Evolutionary conservation across 2,888 invertebrate genomes (phyloP), one percentile per base, ranked within the genome.

Genomic region (Cenopis cana): DNA sequence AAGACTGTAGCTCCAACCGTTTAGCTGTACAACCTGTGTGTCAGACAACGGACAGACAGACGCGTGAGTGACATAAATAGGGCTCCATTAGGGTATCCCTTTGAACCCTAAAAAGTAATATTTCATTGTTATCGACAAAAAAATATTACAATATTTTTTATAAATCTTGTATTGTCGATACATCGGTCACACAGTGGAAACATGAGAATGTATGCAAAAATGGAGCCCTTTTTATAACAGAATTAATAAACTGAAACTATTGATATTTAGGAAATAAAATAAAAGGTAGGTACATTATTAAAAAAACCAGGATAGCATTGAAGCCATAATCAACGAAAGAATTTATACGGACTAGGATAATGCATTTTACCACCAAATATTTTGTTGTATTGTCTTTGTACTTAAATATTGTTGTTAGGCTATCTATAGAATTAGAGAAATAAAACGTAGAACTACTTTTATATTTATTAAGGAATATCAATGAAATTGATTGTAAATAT

Each of bases 321-420:
- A 5, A 33, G 33, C 33, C 33, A 8, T 33, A 33, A 33, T 33
- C 33, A 33, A 29, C 33, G 1, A 33, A 8, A 5, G 6, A 0
- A 6, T 33, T 33, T 5, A 41, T 59, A 41, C 29, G 65, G 59
- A 46, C 36, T 54, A 8, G 54, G 57, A 66, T 52, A 59, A 64
- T 59, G 70, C 65, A 88, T 88, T 89, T 87, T 79, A 83, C 81
- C 84, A 86, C 85, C 85, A 86, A 89, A 86, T 78, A 79, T 75
- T 74, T n/a, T n/a, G n/a, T n/a, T n/a, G n/a, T n/a, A 24, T 77
- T 68, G 52, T 70, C 49, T 77, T 78, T 84, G 89, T 89, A 89
- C 89, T 89, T 89, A 89, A 89, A 64, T 72, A 55, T 68, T 71
- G 71, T 80, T 71, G 71, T 80, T 71, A 79, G 77, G 78, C 74